These are phyloP conservation scores for Asobara japonica DNA, from an alignment of 1,140 invertebrate species.

Conservation along the genomic window DNA sequence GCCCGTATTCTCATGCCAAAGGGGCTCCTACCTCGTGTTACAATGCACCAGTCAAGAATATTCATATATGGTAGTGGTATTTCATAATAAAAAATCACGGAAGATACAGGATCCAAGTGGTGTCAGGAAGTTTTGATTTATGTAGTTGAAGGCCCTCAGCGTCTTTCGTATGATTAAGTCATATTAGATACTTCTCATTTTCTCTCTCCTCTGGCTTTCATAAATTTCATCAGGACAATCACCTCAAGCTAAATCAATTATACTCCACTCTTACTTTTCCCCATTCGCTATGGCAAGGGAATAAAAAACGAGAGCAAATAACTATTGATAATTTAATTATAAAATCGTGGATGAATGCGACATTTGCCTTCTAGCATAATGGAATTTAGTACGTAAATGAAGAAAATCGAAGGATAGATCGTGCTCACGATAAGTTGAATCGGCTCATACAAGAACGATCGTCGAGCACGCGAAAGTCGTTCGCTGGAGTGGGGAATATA, in stretches of 20 bases:
- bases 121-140: neutral
- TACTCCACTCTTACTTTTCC: neutral
- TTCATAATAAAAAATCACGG: no score
- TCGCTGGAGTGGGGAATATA: neutral
- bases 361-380: neutral
- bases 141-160: neutral
- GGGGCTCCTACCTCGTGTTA: neutral
- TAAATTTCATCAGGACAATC: conserved; percentile 18
- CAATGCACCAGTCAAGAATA: neutral
- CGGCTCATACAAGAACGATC: neutral
- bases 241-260: conserved; percentile 26
- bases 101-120: neutral
- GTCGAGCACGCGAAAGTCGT: neutral
- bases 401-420: neutral
- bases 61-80: neutral
- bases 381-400: conserved; percentile 14
- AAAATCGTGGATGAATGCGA: neutral
- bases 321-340: conserved; percentile 14
- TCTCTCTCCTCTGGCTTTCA: conserved; percentile 5
- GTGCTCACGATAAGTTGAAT: neutral
- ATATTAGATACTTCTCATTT: neutral
- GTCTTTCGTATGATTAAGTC: conserved; percentile 17
- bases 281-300: neutral
- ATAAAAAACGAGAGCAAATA: neutral
- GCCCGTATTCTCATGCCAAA: neutral